phyloP scores from a whole-genome alignment of 2,888 invertebrate species.

The Synanthedon formicaeformis region DNA sequence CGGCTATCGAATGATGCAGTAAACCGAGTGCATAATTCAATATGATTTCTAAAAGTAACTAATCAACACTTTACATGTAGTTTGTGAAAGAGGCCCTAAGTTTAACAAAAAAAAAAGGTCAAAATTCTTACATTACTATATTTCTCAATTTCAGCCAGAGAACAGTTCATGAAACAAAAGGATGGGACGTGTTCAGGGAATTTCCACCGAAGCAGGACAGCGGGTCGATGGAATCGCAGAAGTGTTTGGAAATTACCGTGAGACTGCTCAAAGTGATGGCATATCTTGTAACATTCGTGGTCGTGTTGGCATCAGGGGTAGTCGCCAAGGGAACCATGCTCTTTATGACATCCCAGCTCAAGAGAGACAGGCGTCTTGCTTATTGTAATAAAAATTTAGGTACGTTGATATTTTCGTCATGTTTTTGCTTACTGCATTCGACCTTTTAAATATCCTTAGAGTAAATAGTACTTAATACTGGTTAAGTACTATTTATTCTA shows the following conservation, averaged over 20 bases:
- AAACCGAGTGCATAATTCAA: no score
- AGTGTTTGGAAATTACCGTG: conserved; percentile 86
- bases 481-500: no score
- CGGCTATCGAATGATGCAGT: no score
- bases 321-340: conserved; percentile 89
- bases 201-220: conserved; percentile 90
- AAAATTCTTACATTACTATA: neutral
- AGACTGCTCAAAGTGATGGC: conserved; percentile 87
- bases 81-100: no score
- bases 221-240: conserved; percentile 89
- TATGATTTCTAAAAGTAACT: no score
- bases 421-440: no score
- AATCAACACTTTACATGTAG: no score
- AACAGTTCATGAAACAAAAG: conserved; percentile 88
- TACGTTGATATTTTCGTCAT: conserved; percentile 22
- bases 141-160: conserved; percentile 74
- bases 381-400: conserved; percentile 90
- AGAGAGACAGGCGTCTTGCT: conserved; percentile 78
- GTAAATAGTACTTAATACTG: no score
- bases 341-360: conserved; percentile 92
- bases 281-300: conserved; percentile 85
- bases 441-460: no score
- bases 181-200: conserved; percentile 97
- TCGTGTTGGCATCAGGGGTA: conserved; percentile 87
- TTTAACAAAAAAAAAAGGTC: neutral